These are phyloP conservation scores for Spheniscus humboldti DNA, from an alignment of 2,797 vertebrate species.

Conservation along the genomic window DNA sequence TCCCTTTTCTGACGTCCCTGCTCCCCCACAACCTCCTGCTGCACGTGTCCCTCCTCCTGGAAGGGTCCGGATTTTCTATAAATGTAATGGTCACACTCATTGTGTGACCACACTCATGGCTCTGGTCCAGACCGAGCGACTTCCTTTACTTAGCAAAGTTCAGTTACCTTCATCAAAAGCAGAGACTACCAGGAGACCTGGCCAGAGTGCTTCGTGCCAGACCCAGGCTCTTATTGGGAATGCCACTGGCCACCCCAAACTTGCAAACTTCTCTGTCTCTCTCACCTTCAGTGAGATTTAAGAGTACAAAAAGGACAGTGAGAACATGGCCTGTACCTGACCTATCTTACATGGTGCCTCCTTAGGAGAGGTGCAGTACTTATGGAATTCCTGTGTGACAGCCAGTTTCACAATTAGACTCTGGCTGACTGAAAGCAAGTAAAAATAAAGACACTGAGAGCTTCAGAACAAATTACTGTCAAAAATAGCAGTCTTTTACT, in stretches of 20 bases:
- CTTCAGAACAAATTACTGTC: background rate
- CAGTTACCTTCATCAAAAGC: background rate
- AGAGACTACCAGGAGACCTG: background rate
- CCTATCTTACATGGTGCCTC: background rate
- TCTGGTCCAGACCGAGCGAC: background rate
- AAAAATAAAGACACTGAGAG: background rate
- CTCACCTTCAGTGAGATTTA: background rate
- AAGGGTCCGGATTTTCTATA: background rate
- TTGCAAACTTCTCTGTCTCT: background rate
- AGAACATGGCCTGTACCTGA: background rate
- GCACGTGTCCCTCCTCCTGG: background rate
- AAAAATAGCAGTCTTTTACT: background rate
- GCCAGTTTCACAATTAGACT: background rate
- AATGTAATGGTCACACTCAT: background rate
- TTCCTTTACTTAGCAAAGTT: background rate
- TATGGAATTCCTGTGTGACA: accelerated
- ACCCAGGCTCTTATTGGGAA: background rate
- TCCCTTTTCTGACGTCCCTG: background rate
- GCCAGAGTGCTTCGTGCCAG: background rate
- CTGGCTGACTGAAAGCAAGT: background rate
- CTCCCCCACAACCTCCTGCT: background rate
- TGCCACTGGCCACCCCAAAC: background rate
- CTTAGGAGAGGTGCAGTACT: background rate
- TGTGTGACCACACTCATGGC: no score
- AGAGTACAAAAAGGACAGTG: background rate